Conservation (phyloP, 1,140 invertebrate genomes). For the Pachypeltis micranthus region DNA sequence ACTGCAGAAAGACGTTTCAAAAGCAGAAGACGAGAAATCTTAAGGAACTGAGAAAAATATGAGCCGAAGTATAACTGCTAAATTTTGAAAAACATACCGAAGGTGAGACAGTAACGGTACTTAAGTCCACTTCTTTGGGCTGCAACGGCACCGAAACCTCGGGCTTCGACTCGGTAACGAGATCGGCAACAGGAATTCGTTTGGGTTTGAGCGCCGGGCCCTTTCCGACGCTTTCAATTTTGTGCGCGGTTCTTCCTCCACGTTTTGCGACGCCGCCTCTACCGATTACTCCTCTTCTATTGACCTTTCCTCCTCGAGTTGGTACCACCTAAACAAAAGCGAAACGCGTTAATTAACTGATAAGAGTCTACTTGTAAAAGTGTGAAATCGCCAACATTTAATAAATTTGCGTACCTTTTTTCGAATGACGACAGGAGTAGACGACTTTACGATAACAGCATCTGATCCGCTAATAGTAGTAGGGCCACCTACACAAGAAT, state of each 20-base stretch:
- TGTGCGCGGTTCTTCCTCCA: not conserved
- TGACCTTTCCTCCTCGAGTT: slow-evolving; percentile 2
- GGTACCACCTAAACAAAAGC: not conserved
- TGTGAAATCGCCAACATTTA: not conserved
- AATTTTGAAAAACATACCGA: not conserved
- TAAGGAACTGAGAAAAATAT: too few species aligned
- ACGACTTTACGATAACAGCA: not conserved
- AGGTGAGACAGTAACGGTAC: not conserved
- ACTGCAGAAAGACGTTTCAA: too few species aligned
- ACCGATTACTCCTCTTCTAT: slow-evolving; percentile 24
- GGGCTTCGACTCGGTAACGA: too few species aligned
- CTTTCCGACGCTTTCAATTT: too few species aligned
- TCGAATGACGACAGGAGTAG: not conserved
- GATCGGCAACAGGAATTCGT: too few species aligned
- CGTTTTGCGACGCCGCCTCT: not conserved
- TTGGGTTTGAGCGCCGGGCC: too few species aligned
- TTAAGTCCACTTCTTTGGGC: not conserved
- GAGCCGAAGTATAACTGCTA: too few species aligned
- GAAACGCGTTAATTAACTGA: not conserved
- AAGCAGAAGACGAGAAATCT: too few species aligned
- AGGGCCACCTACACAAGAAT: not conserved
- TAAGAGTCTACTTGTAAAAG: not conserved
- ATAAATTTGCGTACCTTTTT: not conserved
- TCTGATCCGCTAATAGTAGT: not conserved
- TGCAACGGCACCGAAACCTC: too few species aligned